Percentiles rank a stretch among this genome's conserved stretches.
phyloP scores from a whole-genome alignment of 2,888 invertebrate species.

The Drosophila picticornis region DNA sequence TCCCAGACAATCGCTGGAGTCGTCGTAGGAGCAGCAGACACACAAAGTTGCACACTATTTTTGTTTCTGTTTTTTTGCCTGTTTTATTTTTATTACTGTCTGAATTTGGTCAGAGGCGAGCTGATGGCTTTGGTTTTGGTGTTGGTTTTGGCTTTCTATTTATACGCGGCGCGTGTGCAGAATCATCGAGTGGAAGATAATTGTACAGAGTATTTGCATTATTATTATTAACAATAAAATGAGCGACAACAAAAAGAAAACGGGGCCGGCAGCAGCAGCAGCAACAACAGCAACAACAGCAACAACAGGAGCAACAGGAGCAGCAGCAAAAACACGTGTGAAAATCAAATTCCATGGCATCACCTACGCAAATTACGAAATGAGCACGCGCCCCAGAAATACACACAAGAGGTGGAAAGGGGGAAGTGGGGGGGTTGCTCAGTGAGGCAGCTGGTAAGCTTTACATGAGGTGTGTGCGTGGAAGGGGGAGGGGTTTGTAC shows the following conservation, averaged over 20 bases:
- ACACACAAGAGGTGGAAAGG: background rate
- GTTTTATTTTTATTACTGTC: background rate
- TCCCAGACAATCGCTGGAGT: background rate
- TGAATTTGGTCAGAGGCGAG: conserved; percentile 15
- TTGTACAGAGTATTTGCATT: conserved; percentile 75
- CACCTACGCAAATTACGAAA: conserved; percentile 80
- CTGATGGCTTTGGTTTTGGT: background rate
- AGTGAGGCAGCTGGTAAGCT: conserved; percentile 27
- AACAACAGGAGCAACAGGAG: conserved; percentile 12
- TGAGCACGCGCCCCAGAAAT: conserved; percentile 70
- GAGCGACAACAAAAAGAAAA: conserved; percentile 60
- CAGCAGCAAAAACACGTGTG: conserved; percentile 72
- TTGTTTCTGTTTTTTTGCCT: too few species aligned
- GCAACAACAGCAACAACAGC: conserved; percentile 27
- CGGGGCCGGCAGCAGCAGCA: conserved; percentile 2
- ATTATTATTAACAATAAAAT: conserved; percentile 75
- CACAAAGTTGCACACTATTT: background rate
- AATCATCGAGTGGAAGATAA: conserved; percentile 75
- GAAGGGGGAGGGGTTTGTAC: conserved; percentile 5
- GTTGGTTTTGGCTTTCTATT: conserved; percentile 51
- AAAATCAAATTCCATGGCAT: conserved; percentile 84
- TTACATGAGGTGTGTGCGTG: conserved; percentile 6
- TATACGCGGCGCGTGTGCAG: conserved; percentile 69
- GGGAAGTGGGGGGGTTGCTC: background rate
- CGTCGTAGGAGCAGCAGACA: background rate